phyloP scores from a whole-genome alignment of 2,797 vertebrate species.

The Rhodeus uyekii region DNA sequence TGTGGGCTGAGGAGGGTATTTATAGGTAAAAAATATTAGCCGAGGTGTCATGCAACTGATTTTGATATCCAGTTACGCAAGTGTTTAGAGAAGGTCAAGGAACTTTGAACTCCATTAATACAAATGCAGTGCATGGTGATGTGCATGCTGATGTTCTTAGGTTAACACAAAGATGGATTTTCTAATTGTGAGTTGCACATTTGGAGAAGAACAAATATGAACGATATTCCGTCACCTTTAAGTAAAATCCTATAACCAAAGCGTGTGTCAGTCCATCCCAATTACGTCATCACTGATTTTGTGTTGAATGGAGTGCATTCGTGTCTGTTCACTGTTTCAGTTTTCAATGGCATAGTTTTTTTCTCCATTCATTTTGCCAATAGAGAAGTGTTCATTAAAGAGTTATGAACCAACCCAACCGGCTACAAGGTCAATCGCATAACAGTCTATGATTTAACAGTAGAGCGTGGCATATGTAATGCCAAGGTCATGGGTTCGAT shows the following conservation, averaged over 20 bases:
- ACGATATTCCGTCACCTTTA: neutral
- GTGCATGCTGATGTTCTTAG: conserved; percentile 13
- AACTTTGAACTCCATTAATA: conserved; percentile 30
- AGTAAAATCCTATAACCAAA: neutral
- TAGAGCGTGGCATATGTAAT: no score
- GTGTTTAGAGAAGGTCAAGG: conserved; percentile 52
- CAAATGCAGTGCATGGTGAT: neutral
- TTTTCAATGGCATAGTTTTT: neutral
- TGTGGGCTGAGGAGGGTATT: conserved; percentile 72
- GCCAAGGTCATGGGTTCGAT: no score
- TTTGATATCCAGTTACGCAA: conserved; percentile 65
- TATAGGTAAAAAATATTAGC: conserved; percentile 80
- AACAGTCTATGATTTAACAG: no score
- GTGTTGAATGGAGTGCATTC: neutral
- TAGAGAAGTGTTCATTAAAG: neutral
- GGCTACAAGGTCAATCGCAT: no score
- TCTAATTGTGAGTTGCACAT: neutral
- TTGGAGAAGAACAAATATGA: neutral
- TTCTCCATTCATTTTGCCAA: neutral
- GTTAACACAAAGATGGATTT: neutral
- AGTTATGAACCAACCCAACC: neutral
- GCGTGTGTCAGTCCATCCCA: neutral
- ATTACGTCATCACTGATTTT: neutral
- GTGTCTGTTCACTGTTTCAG: neutral
- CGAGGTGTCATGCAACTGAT: conserved; percentile 69